Evolutionary conservation across 2,113 vertebrate species (phyloP).

Genomic region (Petrocephalus microphthalmus): DNA sequence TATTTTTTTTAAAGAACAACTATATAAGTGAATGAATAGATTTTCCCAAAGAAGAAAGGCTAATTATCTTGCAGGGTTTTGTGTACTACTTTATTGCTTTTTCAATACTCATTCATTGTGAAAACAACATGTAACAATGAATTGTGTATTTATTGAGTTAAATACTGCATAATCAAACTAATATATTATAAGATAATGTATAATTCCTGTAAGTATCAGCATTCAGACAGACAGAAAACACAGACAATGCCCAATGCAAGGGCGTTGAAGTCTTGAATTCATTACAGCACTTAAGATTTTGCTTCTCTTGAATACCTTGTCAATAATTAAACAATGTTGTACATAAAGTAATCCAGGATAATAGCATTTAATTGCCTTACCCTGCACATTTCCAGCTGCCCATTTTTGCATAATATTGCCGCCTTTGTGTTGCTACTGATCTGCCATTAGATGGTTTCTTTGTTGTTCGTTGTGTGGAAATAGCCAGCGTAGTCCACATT

Average conservation of each 20-base stretch:
- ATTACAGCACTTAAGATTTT: neutral
- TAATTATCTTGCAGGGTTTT: neutral
- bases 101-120: neutral
- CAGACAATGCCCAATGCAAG: neutral
- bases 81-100: neutral
- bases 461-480: neutral
- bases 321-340: neutral
- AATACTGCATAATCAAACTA: neutral
- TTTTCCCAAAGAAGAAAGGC: neutral
- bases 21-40: neutral
- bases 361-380: neutral
- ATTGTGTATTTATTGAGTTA: neutral
- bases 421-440: neutral
- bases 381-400: neutral
- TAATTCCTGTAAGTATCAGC: neutral
- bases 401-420: constrained; percentile 6
- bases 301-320: neutral
- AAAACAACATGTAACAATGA: neutral
- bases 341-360: neutral
- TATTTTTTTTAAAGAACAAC: neutral
- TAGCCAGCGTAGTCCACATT: neutral
- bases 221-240: neutral
- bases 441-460: neutral
- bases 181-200: neutral
- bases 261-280: neutral